Conservation (phyloP, 2,113 vertebrate species). For the Thamnophis sirtalis region DNA sequence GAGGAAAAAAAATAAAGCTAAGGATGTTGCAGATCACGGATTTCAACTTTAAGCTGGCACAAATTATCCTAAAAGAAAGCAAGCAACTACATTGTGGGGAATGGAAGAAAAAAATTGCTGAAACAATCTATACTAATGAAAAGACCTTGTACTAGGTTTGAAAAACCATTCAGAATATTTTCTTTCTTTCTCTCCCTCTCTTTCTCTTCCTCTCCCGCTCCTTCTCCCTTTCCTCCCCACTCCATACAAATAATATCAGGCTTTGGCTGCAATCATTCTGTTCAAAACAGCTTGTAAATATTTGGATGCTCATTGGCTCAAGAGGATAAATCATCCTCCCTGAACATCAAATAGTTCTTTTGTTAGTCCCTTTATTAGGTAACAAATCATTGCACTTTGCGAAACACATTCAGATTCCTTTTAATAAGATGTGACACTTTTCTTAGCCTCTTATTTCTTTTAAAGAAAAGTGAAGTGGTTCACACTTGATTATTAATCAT, state of each 20-base stretch:
- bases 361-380: slow-evolving; percentile 45
- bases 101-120: slow-evolving; percentile 18
- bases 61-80: slow-evolving; percentile 53
- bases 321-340: slow-evolving; percentile 63
- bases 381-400: slow-evolving; percentile 44
- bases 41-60: slow-evolving; percentile 50
- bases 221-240: neutral
- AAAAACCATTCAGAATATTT: slow-evolving; percentile 45
- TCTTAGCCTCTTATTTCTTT: neutral
- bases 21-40: slow-evolving; percentile 59
- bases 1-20: slow-evolving; percentile 26
- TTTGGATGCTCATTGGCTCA: slow-evolving; percentile 67
- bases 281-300: slow-evolving; percentile 57
- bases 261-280: slow-evolving; percentile 52
- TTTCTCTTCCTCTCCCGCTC: neutral
- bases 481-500: neutral
- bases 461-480: slow-evolving; percentile 4
- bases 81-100: slow-evolving; percentile 13
- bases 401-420: slow-evolving; percentile 6
- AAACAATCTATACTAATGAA: slow-evolving; percentile 53
- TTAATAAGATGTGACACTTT: slow-evolving; percentile 9
- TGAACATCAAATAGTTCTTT: slow-evolving; percentile 56
- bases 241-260: slow-evolving; percentile 34
- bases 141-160: slow-evolving; percentile 42
- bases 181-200: neutral